Conservation (phyloP, 2,797 vertebrate genomes). For the Pempheris klunzingeri region DNA sequence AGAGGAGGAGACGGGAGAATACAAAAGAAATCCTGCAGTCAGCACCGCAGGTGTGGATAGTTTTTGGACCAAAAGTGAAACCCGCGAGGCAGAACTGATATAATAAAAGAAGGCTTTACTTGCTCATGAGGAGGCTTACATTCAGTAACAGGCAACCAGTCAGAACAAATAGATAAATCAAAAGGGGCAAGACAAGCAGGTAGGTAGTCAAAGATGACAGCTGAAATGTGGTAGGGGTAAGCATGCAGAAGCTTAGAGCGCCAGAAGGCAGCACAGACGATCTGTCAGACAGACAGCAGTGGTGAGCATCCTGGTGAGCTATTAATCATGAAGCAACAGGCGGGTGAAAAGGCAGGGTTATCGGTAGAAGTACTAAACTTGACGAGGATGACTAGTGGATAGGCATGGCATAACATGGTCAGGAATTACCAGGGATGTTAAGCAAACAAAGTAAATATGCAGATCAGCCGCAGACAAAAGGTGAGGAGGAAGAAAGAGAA, state of each 20-base stretch:
- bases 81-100: conserved; percentile 2
- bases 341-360: background rate
- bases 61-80: conserved; percentile 5
- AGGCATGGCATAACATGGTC: background rate
- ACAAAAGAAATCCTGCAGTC: conserved; percentile 1
- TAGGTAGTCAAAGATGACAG: conserved; percentile 9
- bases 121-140: background rate
- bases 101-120: conserved; percentile 22
- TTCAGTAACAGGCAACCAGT: background rate
- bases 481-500: background rate
- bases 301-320: background rate
- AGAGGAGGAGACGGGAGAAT: background rate
- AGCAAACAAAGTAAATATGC: conserved; percentile 1
- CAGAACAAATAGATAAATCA: conserved; percentile 6
- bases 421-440: background rate
- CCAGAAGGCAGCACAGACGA: background rate
- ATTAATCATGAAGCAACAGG: background rate
- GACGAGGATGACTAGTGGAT: background rate
- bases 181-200: conserved; percentile 18
- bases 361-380: background rate
- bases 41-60: conserved; percentile 20
- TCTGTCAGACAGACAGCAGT: background rate
- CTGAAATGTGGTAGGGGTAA: background rate
- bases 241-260: background rate
- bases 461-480: conserved; percentile 4